A percentile compares a stretch with the other conserved stretches of the same genome.
phyloP scores from a whole-genome alignment of 2,113 vertebrate genomes.

The Tragelaphus strepsiceros region DNA sequence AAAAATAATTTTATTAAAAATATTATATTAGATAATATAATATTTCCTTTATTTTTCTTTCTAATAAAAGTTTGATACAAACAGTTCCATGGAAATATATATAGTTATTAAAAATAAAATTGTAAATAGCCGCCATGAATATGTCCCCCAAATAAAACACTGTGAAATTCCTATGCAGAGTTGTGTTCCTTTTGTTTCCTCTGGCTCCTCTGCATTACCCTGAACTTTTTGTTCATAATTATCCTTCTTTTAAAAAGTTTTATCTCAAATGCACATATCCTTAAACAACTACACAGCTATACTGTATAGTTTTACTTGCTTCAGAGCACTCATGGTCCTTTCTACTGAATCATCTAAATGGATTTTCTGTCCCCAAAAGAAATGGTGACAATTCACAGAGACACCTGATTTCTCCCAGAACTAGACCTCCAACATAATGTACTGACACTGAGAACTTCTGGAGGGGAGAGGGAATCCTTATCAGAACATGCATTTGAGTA shows the following conservation, averaged over 20 bases:
- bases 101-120: neutral
- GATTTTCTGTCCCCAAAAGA: neutral
- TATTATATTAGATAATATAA: neutral
- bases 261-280: neutral
- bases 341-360: neutral
- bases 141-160: neutral
- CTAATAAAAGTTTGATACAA: neutral
- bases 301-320: neutral
- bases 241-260: neutral
- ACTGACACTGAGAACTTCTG: neutral
- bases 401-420: neutral
- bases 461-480: neutral
- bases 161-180: rapidly evolving
- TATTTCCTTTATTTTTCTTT: neutral
- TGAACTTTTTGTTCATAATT: neutral
- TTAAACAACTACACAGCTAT: neutral
- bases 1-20: neutral
- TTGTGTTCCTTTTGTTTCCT: neutral
- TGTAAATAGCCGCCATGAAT: neutral
- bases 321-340: neutral
- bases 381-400: neutral
- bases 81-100: neutral
- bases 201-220: neutral
- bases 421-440: neutral
- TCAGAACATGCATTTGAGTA: neutral